A percentile compares a stretch with the other conserved stretches of the same genome.
These are phyloP conservation scores for Heliconius ethilla DNA, from an alignment of 2,888 invertebrate genomes.

Conservation along the genomic window DNA sequence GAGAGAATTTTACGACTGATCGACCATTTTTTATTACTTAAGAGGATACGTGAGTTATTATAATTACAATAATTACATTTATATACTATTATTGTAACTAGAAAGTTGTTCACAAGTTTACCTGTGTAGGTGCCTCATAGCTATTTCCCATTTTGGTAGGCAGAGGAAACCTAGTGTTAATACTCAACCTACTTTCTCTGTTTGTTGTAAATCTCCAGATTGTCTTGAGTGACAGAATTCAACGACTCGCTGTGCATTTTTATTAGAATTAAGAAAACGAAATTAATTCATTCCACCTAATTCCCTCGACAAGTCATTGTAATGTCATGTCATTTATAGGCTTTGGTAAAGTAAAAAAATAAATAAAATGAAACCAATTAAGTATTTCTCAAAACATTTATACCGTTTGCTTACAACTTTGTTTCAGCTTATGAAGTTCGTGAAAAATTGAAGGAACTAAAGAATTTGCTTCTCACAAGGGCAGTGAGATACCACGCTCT, in stretches of 20 bases:
- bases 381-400: background rate
- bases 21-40: constrained; percentile 39
- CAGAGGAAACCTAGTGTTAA: background rate
- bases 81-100: too few relatives aligned
- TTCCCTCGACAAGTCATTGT: too few relatives aligned
- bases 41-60: constrained; percentile 36
- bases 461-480: constrained; percentile 55
- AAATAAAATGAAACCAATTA: background rate
- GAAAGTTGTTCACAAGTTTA: too few relatives aligned
- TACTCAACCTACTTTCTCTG: too few relatives aligned
- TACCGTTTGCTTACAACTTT: background rate
- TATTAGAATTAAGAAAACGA: background rate
- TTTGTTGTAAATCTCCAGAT: too few relatives aligned
- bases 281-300: background rate
- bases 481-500: constrained; percentile 63
- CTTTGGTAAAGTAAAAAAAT: too few relatives aligned
- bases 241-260: background rate
- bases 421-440: constrained; percentile 18
- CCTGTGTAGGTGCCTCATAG: too few relatives aligned
- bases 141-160: background rate
- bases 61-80: background rate
- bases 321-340: too few relatives aligned
- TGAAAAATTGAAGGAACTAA: constrained; percentile 51
- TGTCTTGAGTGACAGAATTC: background rate
- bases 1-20: constrained; percentile 39